Evolutionary conservation across 2,888 invertebrate genomes (phyloP).

Genomic region (Rhogogaster chlorosoma): DNA sequence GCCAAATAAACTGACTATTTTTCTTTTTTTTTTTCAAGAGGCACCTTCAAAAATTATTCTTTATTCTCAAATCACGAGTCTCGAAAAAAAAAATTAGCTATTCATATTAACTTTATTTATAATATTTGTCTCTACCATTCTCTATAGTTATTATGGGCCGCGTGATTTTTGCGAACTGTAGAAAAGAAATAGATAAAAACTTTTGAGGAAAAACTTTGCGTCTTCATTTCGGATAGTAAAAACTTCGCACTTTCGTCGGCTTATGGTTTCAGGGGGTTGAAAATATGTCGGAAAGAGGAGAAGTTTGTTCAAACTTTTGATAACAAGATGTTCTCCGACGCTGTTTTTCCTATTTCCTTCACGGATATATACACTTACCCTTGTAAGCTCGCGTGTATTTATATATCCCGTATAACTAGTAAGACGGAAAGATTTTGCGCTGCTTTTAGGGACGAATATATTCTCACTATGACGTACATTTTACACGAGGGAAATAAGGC

Average conservation of each 20-base stretch:
- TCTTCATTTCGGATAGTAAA: constrained; percentile 52
- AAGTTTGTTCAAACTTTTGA: constrained; percentile 42
- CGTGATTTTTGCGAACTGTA: background rate
- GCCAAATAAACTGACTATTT: too few relatives aligned
- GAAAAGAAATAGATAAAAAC: constrained; percentile 15
- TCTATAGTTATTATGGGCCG: too few relatives aligned
- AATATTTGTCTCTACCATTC: background rate
- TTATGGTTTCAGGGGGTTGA: background rate
- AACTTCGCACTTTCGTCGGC: constrained; percentile 43
- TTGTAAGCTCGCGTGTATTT: background rate
- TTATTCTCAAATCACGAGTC: too few relatives aligned
- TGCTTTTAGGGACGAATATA: background rate
- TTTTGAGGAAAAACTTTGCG: constrained; percentile 56
- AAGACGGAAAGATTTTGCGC: background rate
- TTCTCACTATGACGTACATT: background rate
- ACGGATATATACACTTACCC: background rate
- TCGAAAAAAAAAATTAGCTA: too few relatives aligned
- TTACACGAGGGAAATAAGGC: constrained; percentile 9
- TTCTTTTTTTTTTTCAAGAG: too few relatives aligned
- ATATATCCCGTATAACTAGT: background rate
- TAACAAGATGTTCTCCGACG: background rate
- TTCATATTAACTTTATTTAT: too few relatives aligned
- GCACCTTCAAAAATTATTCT: too few relatives aligned
- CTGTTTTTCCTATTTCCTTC: constrained; percentile 3
- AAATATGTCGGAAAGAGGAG: constrained; percentile 23